These are phyloP conservation scores for Myanophis thanlyinensis DNA, from an alignment of 2,113 vertebrate species.

Conservation along the genomic window DNA sequence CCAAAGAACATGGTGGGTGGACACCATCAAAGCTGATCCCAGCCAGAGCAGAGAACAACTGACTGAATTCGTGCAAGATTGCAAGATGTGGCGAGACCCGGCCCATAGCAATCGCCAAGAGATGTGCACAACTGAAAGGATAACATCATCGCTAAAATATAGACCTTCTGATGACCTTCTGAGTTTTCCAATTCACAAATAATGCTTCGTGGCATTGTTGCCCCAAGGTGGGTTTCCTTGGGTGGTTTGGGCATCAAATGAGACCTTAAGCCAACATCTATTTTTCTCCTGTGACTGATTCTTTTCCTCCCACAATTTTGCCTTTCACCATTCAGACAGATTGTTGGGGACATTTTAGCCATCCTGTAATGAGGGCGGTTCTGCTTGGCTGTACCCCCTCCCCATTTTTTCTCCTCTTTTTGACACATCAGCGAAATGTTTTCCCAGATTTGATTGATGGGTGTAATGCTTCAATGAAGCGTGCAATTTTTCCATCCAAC, in stretches of 20 bases:
- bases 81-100: too few relatives aligned
- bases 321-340: background rate
- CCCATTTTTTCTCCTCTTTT: background rate
- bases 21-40: too few relatives aligned
- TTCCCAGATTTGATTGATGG: conserved; percentile 38
- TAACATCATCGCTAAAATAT: background rate
- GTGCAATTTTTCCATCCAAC: conserved; percentile 36
- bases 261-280: fast-evolving
- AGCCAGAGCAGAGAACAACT: too few relatives aligned
- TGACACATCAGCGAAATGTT: conserved; percentile 1
- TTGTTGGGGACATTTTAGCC: background rate
- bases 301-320: conserved; percentile 6
- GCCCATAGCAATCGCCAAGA: too few relatives aligned
- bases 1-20: too few relatives aligned
- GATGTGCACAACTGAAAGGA: too few relatives aligned
- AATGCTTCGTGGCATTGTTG: background rate
- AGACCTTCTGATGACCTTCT: background rate
- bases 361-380: background rate
- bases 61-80: too few relatives aligned
- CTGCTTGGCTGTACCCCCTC: conserved; percentile 16
- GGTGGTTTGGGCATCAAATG: fast-evolving
- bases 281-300: conserved; percentile 7
- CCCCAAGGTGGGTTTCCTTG: fast-evolving
- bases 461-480: conserved; percentile 14
- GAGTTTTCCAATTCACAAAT: background rate